Evolutionary conservation across 2,113 vertebrate genomes (phyloP), one percentile per base, ranked within the genome.

Genomic region (Ivindomyrus marchei): DNA sequence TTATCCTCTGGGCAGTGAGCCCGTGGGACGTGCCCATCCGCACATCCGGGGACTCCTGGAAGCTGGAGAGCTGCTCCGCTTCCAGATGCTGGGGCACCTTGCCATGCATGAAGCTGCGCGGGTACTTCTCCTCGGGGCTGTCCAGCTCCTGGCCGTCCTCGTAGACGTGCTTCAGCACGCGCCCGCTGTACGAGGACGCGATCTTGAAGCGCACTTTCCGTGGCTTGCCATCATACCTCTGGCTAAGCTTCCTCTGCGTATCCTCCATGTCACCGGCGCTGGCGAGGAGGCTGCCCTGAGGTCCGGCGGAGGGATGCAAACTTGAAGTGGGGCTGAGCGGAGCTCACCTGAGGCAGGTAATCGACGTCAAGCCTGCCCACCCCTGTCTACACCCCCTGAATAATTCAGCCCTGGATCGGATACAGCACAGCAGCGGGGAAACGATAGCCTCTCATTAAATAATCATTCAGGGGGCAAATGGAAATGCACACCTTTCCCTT

Each of bases 131-230:
- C 91, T 97, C 97, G 0, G 98, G 98, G 8, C 95, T 97, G 87
- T 99, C 97, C 52, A 99, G 94, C 91, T 98, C 98, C 94, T 99
- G 98, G 31, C 98, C 98, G 0, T 99, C 98, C 90, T 99, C 98
- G 0, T 95, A 99, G 70, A 99, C 98, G 4, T 99, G 98, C 91
- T 98, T 99, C 45, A 99, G 88, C 86, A 99, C 97, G 0, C 98
- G 95, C 0, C 98, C 98, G 0, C 98, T 99, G 95, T 97, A 98
- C 1, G 98, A 96, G 0, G 98, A 99, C 0, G 97, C 98, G 88
- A 99, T 97, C 92, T 97, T 98, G 94, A 99, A 99, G 90, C 98
- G 94, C 66, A 99, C 98, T 94, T 98, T 99, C 91, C 97, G 96
- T 88, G 97, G 96, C 91, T 97, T 97, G 17, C 90, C 92, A 77